Evolutionary conservation across 2,888 invertebrate species (phyloP).

Genomic region (Leucophenga montana): DNA sequence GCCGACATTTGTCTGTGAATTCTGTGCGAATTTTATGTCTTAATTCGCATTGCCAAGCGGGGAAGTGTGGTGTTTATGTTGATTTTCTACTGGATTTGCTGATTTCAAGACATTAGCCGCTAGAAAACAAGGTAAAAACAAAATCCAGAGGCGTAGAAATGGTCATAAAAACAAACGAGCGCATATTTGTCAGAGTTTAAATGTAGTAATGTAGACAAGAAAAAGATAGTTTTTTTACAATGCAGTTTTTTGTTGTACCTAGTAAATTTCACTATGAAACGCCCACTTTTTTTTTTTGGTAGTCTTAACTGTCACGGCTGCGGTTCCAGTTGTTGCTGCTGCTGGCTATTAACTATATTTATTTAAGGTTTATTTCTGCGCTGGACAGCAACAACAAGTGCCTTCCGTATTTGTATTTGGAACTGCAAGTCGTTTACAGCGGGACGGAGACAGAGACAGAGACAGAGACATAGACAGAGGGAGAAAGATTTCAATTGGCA

Average conservation of each 20-base stretch:
- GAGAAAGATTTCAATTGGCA: neutral
- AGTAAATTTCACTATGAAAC: conserved; percentile 44
- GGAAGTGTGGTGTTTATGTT: conserved; percentile 32
- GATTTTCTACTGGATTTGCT: neutral
- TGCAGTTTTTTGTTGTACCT: neutral
- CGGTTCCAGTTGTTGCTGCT: neutral
- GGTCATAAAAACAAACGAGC: conserved; percentile 54
- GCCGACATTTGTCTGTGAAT: neutral
- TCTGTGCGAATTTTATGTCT: conserved; percentile 44
- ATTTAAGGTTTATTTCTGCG: conserved; percentile 8
- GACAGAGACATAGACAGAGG: no score
- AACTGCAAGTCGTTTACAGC: no score
- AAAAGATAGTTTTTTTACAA: no score
- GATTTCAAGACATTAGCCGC: conserved; percentile 18
- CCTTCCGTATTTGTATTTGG: conserved; percentile 46
- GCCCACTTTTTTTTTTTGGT: conserved; percentile 48
- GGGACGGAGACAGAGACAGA: no score
- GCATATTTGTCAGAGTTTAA: conserved; percentile 64
- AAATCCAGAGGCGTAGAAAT: conserved; percentile 29
- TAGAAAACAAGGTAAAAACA: conserved; percentile 22
- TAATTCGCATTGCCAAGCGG: conserved; percentile 57
- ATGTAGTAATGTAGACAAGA: neutral
- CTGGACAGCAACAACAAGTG: conserved; percentile 28
- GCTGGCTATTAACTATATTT: conserved; percentile 9
- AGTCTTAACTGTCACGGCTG: neutral